Evolutionary conservation across 1,140 invertebrate genomes (phyloP), one percentile per base, ranked within the genome.

Genomic region (Brachionus angularis): DNA sequence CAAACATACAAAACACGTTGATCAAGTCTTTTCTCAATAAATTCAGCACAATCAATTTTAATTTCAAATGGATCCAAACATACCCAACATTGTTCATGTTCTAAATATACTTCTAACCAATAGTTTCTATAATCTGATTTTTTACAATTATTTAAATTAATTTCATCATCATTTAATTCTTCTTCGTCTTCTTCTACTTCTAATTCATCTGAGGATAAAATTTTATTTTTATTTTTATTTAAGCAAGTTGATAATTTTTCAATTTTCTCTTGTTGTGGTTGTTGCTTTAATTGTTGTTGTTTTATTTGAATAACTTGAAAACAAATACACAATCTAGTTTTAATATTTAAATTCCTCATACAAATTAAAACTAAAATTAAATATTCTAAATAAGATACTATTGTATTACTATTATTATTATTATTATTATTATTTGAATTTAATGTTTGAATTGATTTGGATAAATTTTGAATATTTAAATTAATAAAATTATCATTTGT

Each of bases 61-160:
- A 14, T 3, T 5, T 3, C 18, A 27, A 42, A 31, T 25, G 46
- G 44, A 7, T 70, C 64, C 8, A 70, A 23, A n/a, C 46, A 25
- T 27, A 25, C 31, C 44, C 46, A 70, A 34, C 14, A 25, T 27
- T 53, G 29, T 34, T 70, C 64, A 33, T 49, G 29, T 36, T 70
- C 64, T 5, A 70, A 33, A 50, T 50, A 70, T 27, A 49, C 16
- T 34, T 70, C 64, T 27, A 70, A n/a, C 64, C 64, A 70, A 53
- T 70, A 70, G 16, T 70, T 50, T 3, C 46, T n/a, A n/a, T 49
- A 47, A 49, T 44, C 27, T 16, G 14, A 12, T n/a, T 29, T 21
- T 29, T n/a, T n/a, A n/a, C n/a, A n/a, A n/a, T n/a, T n/a, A n/a
- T n/a, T n/a, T n/a, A n/a, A n/a, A n/a, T n/a, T n/a, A n/a, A n/a